A percentile compares a stretch with the other conserved stretches of the same genome.
Conservation (phyloP, 2,888 invertebrate genomes). For the Desoria tigrina region DNA sequence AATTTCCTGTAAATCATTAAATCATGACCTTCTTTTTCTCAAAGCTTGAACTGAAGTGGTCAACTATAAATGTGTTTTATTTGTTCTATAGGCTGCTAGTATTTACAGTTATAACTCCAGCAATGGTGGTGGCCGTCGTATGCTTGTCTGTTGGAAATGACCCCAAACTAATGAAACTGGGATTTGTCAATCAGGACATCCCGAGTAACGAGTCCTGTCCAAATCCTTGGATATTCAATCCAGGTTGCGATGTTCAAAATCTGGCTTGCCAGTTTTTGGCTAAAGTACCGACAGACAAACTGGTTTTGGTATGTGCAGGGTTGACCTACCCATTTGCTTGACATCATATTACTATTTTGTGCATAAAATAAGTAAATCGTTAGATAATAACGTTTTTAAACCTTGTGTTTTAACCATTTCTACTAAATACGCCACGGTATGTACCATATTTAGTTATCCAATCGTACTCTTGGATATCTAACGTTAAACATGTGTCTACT, state of each 20-base stretch:
- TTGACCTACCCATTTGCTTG: too few relatives aligned
- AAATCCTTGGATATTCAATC: background rate
- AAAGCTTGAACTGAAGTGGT: too few relatives aligned
- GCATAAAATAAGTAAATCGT: too few relatives aligned
- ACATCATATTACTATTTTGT: too few relatives aligned
- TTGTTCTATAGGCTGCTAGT: conserved; percentile 29
- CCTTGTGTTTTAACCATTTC: too few relatives aligned
- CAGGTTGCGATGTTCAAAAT: conserved; percentile 27
- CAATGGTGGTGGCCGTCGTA: conserved; percentile 34
- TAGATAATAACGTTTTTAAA: too few relatives aligned
- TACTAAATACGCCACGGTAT: too few relatives aligned
- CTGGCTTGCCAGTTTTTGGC: conserved; percentile 35
- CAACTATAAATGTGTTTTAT: too few relatives aligned
- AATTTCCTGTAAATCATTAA: conserved; percentile 34
- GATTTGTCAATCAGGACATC: conserved; percentile 41
- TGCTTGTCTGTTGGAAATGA: conserved; percentile 42
- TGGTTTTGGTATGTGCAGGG: conserved; percentile 4
- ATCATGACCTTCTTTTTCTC: too few relatives aligned
- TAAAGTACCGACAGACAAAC: conserved; percentile 28
- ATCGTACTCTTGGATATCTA: too few relatives aligned
- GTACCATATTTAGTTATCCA: too few relatives aligned
- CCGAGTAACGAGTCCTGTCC: background rate
- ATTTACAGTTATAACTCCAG: conserved; percentile 39
- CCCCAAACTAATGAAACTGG: conserved; percentile 37
- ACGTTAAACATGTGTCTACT: too few relatives aligned